Base-by-base conservation (phyloP, 2,888 invertebrate genomes). In the Sphaerophoria rueppellii region DNA sequence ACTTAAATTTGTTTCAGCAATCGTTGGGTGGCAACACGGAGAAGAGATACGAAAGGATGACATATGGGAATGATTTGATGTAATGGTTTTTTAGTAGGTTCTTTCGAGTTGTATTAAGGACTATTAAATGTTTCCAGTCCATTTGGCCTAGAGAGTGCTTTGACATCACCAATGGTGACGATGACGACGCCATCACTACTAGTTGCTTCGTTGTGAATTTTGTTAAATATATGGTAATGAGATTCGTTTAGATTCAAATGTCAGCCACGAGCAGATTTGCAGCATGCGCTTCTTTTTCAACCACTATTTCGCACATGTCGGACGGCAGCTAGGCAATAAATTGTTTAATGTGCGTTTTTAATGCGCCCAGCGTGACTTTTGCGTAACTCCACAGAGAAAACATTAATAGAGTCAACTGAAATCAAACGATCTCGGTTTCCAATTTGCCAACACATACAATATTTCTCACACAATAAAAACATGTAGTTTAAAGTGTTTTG, bases 51-150 rank as follows among this genome's bases (percentile, higher is more conserved):
- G 35, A 35, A 5, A 16, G 16, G 40, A 14, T 0, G 16, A 40
- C 55, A 65, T 55, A 40, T 55, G 65, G 63, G 57, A 32, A 46
- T 48, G 40, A 43, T 48, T 54, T 54, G 12, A 12, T 65, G 16
- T 57, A 50, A 43, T 65, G 37, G 40, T 43, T 6, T 73, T 70
- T 69, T 65, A 65, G 73, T 71, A 78, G 73, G 24, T 24, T 58
- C 72, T 73, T 76, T 77, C 63, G 77, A 57, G 78, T 48, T 54
- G 65, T 74, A 70, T 78, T 78, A 78, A 52, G 65, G 78, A 60
- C 78, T 78, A 69, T 74, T 57, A 69, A 76, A 73, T 73, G 58
- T 70, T 77, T 73, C 57, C 61, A 78, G 35, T n/a, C 37, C 73
- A 73, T 82, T 82, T 77, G 43, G 57, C 16, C 12, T 24, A 54